These are phyloP conservation scores for Platerodrilus igneus DNA, from an alignment of 2,888 invertebrate species.

Conservation along the genomic window DNA sequence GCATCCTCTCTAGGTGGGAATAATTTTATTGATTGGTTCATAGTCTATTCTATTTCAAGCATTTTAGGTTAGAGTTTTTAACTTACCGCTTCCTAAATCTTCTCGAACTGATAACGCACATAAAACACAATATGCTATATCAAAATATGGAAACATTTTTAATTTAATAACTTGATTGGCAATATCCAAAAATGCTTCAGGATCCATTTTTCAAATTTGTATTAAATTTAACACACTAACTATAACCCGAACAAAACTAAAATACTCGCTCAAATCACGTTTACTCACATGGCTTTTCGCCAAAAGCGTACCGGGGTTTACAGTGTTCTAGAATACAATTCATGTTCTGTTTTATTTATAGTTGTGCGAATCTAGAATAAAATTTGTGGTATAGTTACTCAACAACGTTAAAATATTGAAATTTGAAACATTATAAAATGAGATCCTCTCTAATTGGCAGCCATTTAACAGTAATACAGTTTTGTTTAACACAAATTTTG, in stretches of 20 bases:
- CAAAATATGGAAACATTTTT: conserved; percentile 99
- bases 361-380: no score
- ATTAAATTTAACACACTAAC: conserved; percentile 13
- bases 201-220: conserved; percentile 66
- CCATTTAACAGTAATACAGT: no score
- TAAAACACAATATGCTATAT: conserved; percentile 92
- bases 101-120: conserved; percentile 94
- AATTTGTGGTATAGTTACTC: no score
- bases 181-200: conserved; percentile 94
- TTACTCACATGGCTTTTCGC: conserved; percentile 20
- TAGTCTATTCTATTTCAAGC: no score
- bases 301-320: conserved; percentile 21
- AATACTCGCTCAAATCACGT: conserved; percentile 22
- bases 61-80: background rate
- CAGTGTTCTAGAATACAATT: no score
- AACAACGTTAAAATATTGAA: no score
- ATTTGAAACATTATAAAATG: no score
- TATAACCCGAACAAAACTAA: conserved; percentile 22
- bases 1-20: no score
- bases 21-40: no score
- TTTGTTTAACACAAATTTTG: no score
- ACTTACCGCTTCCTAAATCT: conserved; percentile 86
- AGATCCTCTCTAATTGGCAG: no score
- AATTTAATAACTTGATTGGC: conserved; percentile 98
- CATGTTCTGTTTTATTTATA: no score